A percentile compares a stretch with the other conserved stretches of the same genome.
Conservation (phyloP, 2,113 vertebrate genomes). For the Isichthys henryi region DNA sequence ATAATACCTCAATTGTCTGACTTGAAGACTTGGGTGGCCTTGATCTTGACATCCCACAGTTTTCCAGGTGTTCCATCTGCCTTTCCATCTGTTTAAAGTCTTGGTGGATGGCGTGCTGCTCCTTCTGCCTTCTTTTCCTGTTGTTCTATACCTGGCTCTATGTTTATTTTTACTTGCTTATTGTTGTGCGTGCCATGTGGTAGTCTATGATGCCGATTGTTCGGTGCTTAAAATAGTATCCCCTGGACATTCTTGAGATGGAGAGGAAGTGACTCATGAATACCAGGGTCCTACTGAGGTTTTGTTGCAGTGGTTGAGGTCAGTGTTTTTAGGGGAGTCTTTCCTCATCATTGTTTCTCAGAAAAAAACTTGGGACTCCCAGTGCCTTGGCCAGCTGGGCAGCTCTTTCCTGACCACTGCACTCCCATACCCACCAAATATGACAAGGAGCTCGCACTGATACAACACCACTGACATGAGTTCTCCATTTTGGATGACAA, state of each 20-base stretch:
- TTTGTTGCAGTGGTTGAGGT: constrained; percentile 26
- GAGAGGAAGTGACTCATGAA: constrained; percentile 38
- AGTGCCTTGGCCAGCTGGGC: neutral
- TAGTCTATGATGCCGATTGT: constrained; percentile 39
- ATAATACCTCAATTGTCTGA: neutral
- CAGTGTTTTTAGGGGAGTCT: constrained; percentile 7
- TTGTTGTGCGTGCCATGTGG: constrained; percentile 44
- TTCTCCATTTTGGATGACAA: neutral
- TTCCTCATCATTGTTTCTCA: constrained; percentile 12
- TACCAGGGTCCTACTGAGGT: constrained; percentile 36
- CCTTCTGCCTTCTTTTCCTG: constrained; percentile 28
- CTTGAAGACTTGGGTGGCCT: neutral
- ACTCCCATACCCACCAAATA: neutral
- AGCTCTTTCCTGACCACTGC: neutral
- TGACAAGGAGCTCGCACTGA: neutral
- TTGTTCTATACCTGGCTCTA: constrained; percentile 34
- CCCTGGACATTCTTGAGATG: constrained; percentile 37
- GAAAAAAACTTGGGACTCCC: neutral
- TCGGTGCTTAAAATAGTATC: constrained; percentile 32
- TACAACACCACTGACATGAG: neutral
- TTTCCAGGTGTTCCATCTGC: neutral
- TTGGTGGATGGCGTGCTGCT: neutral
- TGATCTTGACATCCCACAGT: neutral
- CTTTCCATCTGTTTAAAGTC: neutral
- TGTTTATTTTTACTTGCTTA: constrained; percentile 44